Base-by-base conservation (phyloP, 2,888 invertebrate species). In the Maniola hyperantus region DNA sequence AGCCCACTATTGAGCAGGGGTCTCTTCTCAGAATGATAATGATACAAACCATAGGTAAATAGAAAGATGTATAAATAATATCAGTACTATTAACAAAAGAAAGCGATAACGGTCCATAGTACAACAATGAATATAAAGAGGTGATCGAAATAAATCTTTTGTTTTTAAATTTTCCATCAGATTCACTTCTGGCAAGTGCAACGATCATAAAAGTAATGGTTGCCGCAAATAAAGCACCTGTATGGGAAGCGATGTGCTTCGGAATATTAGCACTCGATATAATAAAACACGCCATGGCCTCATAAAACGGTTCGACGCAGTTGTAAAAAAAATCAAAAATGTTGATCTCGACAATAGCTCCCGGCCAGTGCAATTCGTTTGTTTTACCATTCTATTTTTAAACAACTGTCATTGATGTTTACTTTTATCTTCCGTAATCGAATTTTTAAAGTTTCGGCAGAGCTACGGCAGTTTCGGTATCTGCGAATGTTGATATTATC, bases 251-350 rank as follows among this genome's bases (percentile, higher is more conserved):
- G 62, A 72, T 71, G 60, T 69, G 69, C 63, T 62, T 53, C 69
- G 63, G 66, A 70, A 71, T 71, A 72, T 73, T 74, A 73, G 69
- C 66, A 68, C 61, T 68, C 69, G 67, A 74, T 74, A 74, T 74
- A 71, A 73, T 73, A 74, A 74, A 73, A 74, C 70, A 74, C 72
- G 69, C 73, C 63, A 72, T 71, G 68, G 72, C 70, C 67, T 66
- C 74, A 74, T 72, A 71, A 74, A 74, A 74, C 72, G 72, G 71
- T 72, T 73, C 71, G 71, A 63, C 71, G 67, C 67, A 67, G 71
- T 70, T 72, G 72, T 73, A 73, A 61, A 54, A 61, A 73, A 74
- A 73, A 74, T 73, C 70, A 72, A 72, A 74, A 74, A 74, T 71
- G 71, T 72, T 70, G 72, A 74, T 72, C 71, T 72, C 71, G 59